phyloP scores from a whole-genome alignment of 2,113 vertebrate genomes.

The Ifrita kowaldi region DNA sequence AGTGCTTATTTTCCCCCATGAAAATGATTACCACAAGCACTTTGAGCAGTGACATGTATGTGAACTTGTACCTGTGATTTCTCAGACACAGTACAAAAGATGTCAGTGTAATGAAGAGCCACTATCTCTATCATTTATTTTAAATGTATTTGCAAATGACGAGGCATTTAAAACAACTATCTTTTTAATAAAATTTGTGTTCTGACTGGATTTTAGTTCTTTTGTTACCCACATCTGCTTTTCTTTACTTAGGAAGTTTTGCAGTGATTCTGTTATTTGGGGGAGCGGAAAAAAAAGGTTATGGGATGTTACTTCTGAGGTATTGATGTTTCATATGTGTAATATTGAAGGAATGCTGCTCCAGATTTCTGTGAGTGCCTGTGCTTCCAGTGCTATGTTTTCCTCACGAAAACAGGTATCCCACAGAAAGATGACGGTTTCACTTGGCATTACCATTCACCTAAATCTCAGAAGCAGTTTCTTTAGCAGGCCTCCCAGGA shows the following conservation, averaged over 20 bases:
- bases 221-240: not conserved
- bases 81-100: not conserved
- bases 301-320: not conserved
- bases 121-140: not conserved
- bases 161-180: not conserved
- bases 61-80: not conserved
- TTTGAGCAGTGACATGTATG: not conserved
- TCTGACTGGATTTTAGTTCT: not conserved
- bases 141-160: not conserved
- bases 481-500: not conserved
- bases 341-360: not conserved
- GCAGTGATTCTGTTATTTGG: not conserved
- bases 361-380: not conserved
- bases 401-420: not conserved
- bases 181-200: not conserved
- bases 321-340: not conserved
- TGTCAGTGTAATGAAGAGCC: not conserved
- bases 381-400: not conserved
- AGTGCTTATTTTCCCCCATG: slow-evolving; percentile 22
- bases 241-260: not conserved
- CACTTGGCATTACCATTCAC: not conserved
- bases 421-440: not conserved
- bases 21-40: not conserved
- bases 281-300: rapidly evolving
- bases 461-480: not conserved